Evolutionary conservation across 2,888 invertebrate genomes (phyloP), one percentile per base, ranked within the genome.

Genomic region (Diarsia rubi): DNA sequence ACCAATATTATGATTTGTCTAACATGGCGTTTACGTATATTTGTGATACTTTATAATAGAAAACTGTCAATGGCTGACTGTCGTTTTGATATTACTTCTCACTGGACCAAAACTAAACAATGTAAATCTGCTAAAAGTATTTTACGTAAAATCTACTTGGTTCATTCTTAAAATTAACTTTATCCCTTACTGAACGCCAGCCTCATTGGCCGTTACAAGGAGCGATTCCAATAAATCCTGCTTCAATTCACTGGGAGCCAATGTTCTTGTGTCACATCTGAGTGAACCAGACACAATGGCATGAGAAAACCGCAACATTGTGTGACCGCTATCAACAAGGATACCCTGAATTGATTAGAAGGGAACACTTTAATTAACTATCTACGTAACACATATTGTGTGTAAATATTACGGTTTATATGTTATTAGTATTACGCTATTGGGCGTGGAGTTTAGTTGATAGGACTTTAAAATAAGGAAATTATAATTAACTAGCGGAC

Each of bases 301-400:
- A 57, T 71, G 80, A 66, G 86, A 76, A 78, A 84, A 84, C 86
- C 86, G 44, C 84, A 78, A 71, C 57, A 69, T 44, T 73, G 37
- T 73, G 49, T 66, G 65, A 67, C 78, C 71, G 27, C 57, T 73
- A 81, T 81, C 77, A 60, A 82, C 45, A 62, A 47, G 60, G 65
- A 62, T 79, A 76, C 70, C 21, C 60, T 37, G 70, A 81, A 54
- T 66, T 84, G 73, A 82, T 82, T 83, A 67, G 31, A 19, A 47
- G 63, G 24, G 81, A 54, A 47, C 60, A 27, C 12, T 69, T 45
- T 83, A 79, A 65, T 81, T 81, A 57, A 52, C 19, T 65, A 52
- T 70, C 37, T 37, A 37, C 69, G 47, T 16, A 57, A 65, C 65
- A 69, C 47, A 44, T 67, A 60, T 54, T 69, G 45, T 67, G 59